phyloP scores from a whole-genome alignment of 2,888 invertebrate genomes.

The Lepidocyrtinus sp. region DNA sequence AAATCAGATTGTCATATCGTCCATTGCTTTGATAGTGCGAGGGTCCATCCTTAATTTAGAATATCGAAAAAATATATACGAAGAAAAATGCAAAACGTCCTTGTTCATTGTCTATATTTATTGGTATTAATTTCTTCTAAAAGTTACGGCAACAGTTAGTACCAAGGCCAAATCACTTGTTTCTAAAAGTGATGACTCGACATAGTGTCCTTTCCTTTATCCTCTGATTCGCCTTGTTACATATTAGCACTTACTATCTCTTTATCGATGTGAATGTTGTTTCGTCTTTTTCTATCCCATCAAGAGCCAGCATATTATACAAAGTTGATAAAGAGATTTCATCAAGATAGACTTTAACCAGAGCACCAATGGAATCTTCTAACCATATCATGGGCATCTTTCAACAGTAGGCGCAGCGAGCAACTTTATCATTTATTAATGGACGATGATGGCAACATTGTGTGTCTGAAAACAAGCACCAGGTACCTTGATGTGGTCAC shows the following conservation, averaged over 20 bases:
- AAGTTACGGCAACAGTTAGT: slow-evolving; percentile 48
- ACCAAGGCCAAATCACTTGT: slow-evolving; percentile 52
- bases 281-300: not conserved
- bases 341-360: not conserved
- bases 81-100: slow-evolving; percentile 38
- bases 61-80: not conserved
- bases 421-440: slow-evolving; percentile 18
- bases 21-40: no score
- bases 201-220: slow-evolving; percentile 54
- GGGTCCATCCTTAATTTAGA: not conserved
- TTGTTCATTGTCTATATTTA: slow-evolving; percentile 10
- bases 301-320: not conserved
- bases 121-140: slow-evolving; percentile 22
- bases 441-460: slow-evolving; percentile 40
- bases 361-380: no score
- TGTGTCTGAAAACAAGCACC: slow-evolving; percentile 40
- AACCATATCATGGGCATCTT: slow-evolving; percentile 24
- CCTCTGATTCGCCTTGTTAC: slow-evolving; percentile 59
- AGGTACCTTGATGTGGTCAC: slow-evolving; percentile 47
- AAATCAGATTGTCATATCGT: no score
- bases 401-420: slow-evolving; percentile 12
- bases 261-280: not conserved
- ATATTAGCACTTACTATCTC: slow-evolving; percentile 29
- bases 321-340: not conserved
- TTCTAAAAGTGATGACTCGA: slow-evolving; percentile 33